A percentile compares a stretch with the other conserved stretches of the same genome.
phyloP scores from a whole-genome alignment of 2,888 invertebrate genomes.

The Ophraella communa region DNA sequence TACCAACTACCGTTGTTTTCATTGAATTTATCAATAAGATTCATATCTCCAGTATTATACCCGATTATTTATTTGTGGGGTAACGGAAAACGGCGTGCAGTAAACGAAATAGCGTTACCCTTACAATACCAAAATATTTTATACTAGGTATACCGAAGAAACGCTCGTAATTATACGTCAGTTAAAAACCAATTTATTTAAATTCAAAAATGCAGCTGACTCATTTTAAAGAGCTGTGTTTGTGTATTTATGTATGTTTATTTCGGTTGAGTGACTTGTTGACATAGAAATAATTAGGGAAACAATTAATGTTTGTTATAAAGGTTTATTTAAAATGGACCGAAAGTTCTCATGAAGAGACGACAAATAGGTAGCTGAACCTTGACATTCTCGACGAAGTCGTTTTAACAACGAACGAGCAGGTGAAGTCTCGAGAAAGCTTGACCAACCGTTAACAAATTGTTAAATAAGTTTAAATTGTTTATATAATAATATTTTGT shows the following conservation, averaged over 20 bases:
- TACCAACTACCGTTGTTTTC: neutral
- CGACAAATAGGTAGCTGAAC: constrained; percentile 1
- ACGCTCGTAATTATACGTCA: too few species aligned
- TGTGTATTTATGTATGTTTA: neutral
- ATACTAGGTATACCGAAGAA: too few species aligned
- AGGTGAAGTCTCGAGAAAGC: neutral
- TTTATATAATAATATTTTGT: too few species aligned
- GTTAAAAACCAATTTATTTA: neutral
- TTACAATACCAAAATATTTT: neutral
- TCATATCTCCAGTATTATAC: neutral
- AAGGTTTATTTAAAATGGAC: neutral
- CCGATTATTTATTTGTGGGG: neutral
- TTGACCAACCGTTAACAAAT: neutral
- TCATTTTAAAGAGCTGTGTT: neutral
- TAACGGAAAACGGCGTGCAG: neutral
- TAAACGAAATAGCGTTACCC: neutral
- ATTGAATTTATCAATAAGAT: neutral
- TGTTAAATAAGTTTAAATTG: neutral
- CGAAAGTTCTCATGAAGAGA: neutral
- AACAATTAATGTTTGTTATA: neutral
- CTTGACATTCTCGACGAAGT: constrained; percentile 2
- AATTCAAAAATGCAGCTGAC: neutral
- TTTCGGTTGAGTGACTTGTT: neutral
- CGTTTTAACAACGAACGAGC: constrained; percentile 9
- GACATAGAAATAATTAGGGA: neutral